Conservation (phyloP, 2,113 vertebrate species). For the Forbesichthys agassizii region DNA sequence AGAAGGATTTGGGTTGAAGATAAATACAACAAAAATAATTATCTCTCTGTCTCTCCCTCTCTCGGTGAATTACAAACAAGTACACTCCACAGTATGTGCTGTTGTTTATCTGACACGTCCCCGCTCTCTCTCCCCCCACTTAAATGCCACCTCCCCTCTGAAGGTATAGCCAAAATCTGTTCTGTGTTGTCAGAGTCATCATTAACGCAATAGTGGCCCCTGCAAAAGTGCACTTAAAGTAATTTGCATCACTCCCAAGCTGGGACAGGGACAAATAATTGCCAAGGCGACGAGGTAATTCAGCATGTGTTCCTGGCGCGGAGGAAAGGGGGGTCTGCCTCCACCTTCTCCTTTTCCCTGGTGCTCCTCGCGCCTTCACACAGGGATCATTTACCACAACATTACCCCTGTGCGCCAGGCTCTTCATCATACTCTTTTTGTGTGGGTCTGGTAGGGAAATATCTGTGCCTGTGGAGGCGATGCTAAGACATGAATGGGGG, state of each 20-base stretch:
- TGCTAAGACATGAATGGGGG: conserved; percentile 19
- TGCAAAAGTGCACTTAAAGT: conserved; percentile 81
- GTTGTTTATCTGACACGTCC: conserved; percentile 30
- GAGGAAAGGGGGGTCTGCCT: conserved; percentile 24
- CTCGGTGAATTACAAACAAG: conserved; percentile 37
- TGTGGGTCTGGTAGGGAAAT: conserved; percentile 29
- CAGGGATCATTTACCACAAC: conserved; percentile 63
- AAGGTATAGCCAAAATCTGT: conserved; percentile 66
- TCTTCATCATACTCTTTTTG: conserved; percentile 55
- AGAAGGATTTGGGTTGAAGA: not conserved
- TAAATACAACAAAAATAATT: conserved; percentile 8
- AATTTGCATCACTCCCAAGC: conserved; percentile 78
- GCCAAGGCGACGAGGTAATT: conserved; percentile 71
- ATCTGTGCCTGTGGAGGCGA: not conserved
- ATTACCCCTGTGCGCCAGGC: conserved; percentile 41
- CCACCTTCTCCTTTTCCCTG: conserved; percentile 26
- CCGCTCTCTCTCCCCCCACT: conserved; percentile 19
- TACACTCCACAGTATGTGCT: conserved; percentile 63
- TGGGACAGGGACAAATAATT: conserved; percentile 78
- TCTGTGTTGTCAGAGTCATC: conserved; percentile 68
- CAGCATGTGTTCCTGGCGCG: conserved; percentile 40
- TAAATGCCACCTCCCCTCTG: conserved; percentile 45
- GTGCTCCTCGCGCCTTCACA: conserved; percentile 58
- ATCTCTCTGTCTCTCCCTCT: conserved; percentile 22
- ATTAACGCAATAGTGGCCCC: conserved; percentile 72